A percentile compares a stretch with the other conserved stretches of the same genome.
Evolutionary conservation across 2,888 invertebrate genomes (phyloP).

Genomic region (Aporophyla lueneburgensis): DNA sequence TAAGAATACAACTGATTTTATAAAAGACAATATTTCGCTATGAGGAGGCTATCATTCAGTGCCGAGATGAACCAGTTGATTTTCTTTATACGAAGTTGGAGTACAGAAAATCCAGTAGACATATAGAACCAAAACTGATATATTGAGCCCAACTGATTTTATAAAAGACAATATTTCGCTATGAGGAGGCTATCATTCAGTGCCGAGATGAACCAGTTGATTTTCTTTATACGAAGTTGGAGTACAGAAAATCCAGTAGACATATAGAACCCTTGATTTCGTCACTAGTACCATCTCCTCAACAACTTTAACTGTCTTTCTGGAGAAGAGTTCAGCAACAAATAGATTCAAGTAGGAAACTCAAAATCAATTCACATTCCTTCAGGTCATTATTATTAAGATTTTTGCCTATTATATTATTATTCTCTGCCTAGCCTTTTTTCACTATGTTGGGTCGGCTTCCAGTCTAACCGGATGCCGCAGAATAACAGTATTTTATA

Average conservation of each 20-base stretch:
- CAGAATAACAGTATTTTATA: no score
- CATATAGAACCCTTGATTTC: background rate
- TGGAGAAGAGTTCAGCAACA: background rate
- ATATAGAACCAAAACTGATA: no score
- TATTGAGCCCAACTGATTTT: no score
- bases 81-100: background rate
- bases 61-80: background rate
- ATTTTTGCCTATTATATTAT: background rate
- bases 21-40: background rate
- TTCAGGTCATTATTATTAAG: background rate
- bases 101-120: background rate
- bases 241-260: no score
- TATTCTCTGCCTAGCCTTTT: no score
- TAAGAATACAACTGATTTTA: background rate
- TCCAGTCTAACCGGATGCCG: no score
- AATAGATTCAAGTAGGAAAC: background rate
- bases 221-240: background rate
- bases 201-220: background rate
- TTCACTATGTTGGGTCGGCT: no score
- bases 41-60: background rate
- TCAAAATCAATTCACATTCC: background rate
- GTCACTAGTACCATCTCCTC: no score
- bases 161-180: background rate
- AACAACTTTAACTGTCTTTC: background rate
- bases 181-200: background rate